These are phyloP conservation scores for Pterostichus niger DNA, from an alignment of 2,888 invertebrate species.

Conservation along the genomic window DNA sequence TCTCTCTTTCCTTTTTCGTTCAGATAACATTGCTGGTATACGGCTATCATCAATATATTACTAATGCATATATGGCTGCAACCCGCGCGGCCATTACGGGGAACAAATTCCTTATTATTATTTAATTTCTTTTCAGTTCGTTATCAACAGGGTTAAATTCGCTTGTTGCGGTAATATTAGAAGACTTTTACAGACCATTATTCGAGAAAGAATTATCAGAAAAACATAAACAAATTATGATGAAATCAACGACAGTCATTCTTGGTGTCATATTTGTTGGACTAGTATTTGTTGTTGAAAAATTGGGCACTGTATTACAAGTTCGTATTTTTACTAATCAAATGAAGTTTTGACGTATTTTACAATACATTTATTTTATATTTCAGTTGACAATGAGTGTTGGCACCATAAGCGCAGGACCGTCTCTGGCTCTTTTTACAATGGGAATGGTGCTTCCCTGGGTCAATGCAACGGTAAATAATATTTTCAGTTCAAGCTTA, in stretches of 20 bases:
- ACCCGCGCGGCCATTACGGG: too few relatives aligned
- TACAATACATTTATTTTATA: constrained; percentile 1
- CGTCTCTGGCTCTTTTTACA: constrained; percentile 84
- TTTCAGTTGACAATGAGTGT: constrained; percentile 81
- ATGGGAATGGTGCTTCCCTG: constrained; percentile 85
- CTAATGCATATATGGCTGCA: too few relatives aligned
- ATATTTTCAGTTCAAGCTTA: neutral
- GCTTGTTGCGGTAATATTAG: constrained; percentile 86
- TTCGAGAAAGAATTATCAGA: constrained; percentile 79
- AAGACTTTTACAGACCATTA: constrained; percentile 84
- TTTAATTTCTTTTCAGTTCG: constrained; percentile 78
- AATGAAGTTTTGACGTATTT: neutral
- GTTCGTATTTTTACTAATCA: constrained; percentile 72
- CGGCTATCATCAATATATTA: too few relatives aligned
- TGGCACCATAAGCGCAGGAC: constrained; percentile 83
- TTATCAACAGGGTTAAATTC: constrained; percentile 89
- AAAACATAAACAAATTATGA: constrained; percentile 80
- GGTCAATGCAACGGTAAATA: constrained; percentile 80
- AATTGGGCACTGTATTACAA: constrained; percentile 85
- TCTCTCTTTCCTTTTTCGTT: too few relatives aligned
- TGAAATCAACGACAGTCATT: constrained; percentile 83
- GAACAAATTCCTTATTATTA: neutral
- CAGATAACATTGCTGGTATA: too few relatives aligned
- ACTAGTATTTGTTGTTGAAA: constrained; percentile 83
- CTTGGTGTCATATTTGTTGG: constrained; percentile 83